Conservation (phyloP, 1,140 invertebrate genomes). For the Brachionus angularis region DNA sequence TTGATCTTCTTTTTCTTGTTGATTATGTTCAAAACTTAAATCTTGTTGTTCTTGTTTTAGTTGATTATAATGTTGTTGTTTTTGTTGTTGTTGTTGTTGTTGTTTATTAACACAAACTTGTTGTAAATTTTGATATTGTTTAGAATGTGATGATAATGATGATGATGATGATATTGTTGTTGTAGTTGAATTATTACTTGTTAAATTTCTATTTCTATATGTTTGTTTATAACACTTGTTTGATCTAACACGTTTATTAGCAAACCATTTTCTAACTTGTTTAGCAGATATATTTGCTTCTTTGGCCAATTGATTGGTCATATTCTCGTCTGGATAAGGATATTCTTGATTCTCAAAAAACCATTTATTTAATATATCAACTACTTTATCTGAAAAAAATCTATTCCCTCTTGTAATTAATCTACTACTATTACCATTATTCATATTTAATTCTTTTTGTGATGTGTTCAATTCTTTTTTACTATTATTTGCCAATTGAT, state of each 20-base stretch:
- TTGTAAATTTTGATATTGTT: conserved; percentile 15
- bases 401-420: not conserved
- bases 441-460: no score
- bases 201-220: not conserved
- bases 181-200: not conserved
- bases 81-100: conserved; percentile 25
- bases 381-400: conserved; percentile 20
- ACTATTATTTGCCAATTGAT: no score
- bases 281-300: conserved; percentile 43
- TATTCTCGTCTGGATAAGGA: conserved; percentile 43
- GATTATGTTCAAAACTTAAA: no score
- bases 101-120: conserved; percentile 11
- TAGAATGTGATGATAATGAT: not conserved
- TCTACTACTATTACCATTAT: not conserved
- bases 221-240: conserved; percentile 42
- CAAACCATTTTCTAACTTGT: conserved; percentile 45
- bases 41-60: no score
- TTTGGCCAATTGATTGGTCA: conserved; percentile 34
- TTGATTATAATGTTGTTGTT: no score
- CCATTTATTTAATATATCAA: conserved; percentile 40
- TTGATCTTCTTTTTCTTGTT: no score
- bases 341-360: conserved; percentile 39
- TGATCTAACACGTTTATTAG: conserved; percentile 43
- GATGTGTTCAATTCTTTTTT: no score
- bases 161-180: not conserved